Evolutionary conservation across 2,888 invertebrate species (phyloP).

Genomic region (Trachelus iudaicus): DNA sequence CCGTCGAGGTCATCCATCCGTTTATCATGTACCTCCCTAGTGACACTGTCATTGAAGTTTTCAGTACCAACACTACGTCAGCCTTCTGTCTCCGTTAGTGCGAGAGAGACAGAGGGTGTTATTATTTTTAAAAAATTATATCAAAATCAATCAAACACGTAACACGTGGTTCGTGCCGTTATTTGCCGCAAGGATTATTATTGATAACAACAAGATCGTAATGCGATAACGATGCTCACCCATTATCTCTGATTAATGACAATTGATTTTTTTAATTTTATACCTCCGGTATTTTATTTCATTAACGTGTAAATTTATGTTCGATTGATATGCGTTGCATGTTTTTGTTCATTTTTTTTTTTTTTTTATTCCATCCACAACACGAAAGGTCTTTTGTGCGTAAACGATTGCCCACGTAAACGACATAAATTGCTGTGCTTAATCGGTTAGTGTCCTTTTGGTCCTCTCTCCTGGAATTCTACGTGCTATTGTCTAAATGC

Average conservation of each 20-base stretch:
- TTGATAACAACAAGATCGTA: neutral
- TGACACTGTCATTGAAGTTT: neutral
- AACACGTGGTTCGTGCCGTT: neutral
- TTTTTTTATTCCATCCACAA: neutral
- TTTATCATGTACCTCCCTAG: neutral
- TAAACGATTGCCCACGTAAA: neutral
- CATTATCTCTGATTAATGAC: neutral
- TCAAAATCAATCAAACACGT: neutral
- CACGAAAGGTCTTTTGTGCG: neutral
- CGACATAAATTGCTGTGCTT: neutral
- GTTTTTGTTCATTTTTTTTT: neutral
- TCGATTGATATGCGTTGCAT: neutral
- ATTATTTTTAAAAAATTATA: neutral
- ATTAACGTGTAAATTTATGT: neutral
- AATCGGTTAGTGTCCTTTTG: neutral
- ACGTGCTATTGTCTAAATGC: neutral
- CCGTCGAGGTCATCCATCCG: constrained; percentile 34
- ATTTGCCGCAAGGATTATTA: neutral
- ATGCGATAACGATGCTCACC: neutral
- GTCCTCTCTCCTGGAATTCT: neutral
- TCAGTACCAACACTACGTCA: neutral
- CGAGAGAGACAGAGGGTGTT: neutral
- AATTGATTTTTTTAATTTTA: neutral
- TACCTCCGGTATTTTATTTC: neutral
- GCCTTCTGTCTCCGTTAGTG: neutral